Percentiles rank a stretch among this genome's conserved stretches.
phyloP scores from a whole-genome alignment of 2,797 vertebrate species.

The Alauda arvensis region DNA sequence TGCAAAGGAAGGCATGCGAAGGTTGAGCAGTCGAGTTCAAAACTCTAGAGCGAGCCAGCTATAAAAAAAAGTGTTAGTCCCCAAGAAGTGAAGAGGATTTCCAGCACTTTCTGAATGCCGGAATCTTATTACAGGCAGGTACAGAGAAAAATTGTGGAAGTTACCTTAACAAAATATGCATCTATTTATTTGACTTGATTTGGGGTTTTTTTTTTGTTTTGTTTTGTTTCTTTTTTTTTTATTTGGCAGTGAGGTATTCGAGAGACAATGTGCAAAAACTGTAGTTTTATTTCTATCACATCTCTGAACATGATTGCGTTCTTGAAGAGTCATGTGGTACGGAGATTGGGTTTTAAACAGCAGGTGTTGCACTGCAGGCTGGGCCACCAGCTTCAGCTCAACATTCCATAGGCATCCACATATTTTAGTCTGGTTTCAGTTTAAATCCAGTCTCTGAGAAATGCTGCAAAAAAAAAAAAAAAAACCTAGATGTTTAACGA shows the following conservation, averaged over 20 bases:
- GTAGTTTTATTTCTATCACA: slow-evolving; percentile 63
- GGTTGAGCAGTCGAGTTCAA: slow-evolving; percentile 70
- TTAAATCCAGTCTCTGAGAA: slow-evolving; percentile 69
- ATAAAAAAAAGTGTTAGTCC: slow-evolving; percentile 69
- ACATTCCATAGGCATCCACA: slow-evolving; percentile 66
- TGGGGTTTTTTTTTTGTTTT: slow-evolving; percentile 18
- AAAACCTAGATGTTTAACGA: slow-evolving; percentile 55
- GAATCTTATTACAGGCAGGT: slow-evolving; percentile 81
- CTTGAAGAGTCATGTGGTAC: slow-evolving; percentile 38
- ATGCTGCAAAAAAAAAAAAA: slow-evolving; percentile 65
- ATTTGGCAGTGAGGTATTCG: slow-evolving; percentile 70
- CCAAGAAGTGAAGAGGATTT: slow-evolving; percentile 72
- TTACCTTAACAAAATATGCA: slow-evolving; percentile 87
- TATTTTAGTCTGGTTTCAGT: slow-evolving; percentile 69
- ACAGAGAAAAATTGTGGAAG: slow-evolving; percentile 80
- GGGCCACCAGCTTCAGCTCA: slow-evolving; percentile 53
- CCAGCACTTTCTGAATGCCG: slow-evolving; percentile 75
- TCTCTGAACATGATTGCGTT: slow-evolving; percentile 60
- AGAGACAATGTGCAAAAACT: slow-evolving; percentile 71
- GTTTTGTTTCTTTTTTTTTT: slow-evolving; percentile 29
- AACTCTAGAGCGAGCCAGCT: slow-evolving; percentile 75
- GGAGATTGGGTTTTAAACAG: slow-evolving; percentile 49
- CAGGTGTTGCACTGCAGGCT: slow-evolving; percentile 58
- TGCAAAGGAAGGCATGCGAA: slow-evolving; percentile 75
- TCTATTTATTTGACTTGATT: slow-evolving; percentile 92